Base-by-base conservation (phyloP, 2,888 invertebrate species). In the Tricholauxania praeusta region DNA sequence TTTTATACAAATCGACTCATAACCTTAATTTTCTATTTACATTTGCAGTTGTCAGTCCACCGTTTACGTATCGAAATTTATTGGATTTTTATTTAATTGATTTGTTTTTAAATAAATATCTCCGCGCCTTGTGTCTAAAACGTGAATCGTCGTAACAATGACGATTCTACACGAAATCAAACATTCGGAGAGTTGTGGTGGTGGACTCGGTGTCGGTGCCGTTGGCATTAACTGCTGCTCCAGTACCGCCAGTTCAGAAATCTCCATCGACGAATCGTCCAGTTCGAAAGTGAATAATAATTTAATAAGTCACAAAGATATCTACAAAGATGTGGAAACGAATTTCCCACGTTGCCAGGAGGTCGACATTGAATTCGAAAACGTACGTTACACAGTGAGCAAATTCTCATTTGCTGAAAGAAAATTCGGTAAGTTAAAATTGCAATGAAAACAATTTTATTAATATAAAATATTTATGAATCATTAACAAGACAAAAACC, bases 321-420 rank as follows among this genome's bases (percentile, higher is more conserved):
- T 77, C 64, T 78, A 78, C 48, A 81, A 83, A 52, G 75, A 72
- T 14, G 73, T 78, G 19, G 81, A 83, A 68, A 77, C 76, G 5
- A 80, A 79, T 71, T 83, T 84, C 68, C 79, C 84, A 28, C 81
- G 79, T 4, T 89, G 93, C 77, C 89, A 91, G 59, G 90, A 91
- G 14, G 89, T 94, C 72, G 90, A 93, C 78, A 86, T 95, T 71
- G 89, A 91, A 76, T 95, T 94, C 82, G 89, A 89, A 72, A 89
- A 94, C 80, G 89, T 95, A 49, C 89, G 90, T 1, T 94, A 92
- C 81, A 86, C 89, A 7, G 89, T 93, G 49, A 90, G 89, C 76
- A 88, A 89, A 62, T 91, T 92, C 86, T 89, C 88, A 47, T 79
- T 91, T 59, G 87, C 87, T 53, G 90, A 90, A 78, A 83, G 91